A percentile compares a stretch with the other conserved stretches of the same genome.
Evolutionary conservation across 2,797 vertebrate species (phyloP).

Genomic region (Oophaga sylvatica): DNA sequence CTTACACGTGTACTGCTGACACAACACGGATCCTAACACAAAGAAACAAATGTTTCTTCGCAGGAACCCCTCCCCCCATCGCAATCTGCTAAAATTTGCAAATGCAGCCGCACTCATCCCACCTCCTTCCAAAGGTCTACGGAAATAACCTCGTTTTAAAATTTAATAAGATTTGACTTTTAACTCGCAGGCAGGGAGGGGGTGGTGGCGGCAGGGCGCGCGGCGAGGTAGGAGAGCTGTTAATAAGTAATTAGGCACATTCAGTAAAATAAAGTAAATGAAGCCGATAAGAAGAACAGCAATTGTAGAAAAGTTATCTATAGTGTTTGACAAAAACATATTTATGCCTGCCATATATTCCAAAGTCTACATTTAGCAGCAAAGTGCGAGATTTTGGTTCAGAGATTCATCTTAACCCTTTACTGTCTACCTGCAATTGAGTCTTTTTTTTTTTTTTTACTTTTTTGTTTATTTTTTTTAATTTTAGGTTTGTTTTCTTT

Average conservation of each 20-base stretch:
- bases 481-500: too few species aligned
- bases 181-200: constrained; percentile 47
- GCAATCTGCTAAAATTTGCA: constrained; percentile 62
- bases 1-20: constrained; percentile 54
- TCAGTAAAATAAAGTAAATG: constrained; percentile 57
- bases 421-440: not conserved
- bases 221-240: constrained; percentile 52
- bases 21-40: constrained; percentile 46
- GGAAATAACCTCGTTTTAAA: constrained; percentile 62
- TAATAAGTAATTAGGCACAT: constrained; percentile 61
- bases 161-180: constrained; percentile 63
- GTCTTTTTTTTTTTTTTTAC: not conserved
- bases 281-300: constrained; percentile 48
- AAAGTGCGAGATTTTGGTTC: constrained; percentile 14
- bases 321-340: constrained; percentile 55
- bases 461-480: too few species aligned
- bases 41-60: constrained; percentile 58
- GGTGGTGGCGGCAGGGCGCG: not conserved
- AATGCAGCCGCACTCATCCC: constrained; percentile 53
- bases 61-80: constrained; percentile 49
- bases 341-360: constrained; percentile 49
- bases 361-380: constrained; percentile 56
- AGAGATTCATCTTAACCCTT: constrained; percentile 14
- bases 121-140: constrained; percentile 61
- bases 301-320: constrained; percentile 54